phyloP scores from a whole-genome alignment of 2,113 vertebrate species.

The Oxyura jamaicensis region DNA sequence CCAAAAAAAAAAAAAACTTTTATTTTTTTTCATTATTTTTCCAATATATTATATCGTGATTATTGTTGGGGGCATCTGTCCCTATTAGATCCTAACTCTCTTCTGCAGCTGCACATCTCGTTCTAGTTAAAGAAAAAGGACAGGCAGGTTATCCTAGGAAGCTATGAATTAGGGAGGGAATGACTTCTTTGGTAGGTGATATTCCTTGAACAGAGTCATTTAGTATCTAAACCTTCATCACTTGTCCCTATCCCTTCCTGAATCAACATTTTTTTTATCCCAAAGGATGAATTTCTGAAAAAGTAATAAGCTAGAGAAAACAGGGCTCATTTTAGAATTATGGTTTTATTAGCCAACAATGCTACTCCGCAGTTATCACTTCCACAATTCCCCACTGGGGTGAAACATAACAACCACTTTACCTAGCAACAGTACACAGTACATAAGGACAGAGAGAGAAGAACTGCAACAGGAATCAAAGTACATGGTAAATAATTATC shows the following conservation, averaged over 20 bases:
- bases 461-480: not conserved
- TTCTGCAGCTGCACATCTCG: not conserved
- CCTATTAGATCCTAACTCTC: not conserved
- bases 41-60: not conserved
- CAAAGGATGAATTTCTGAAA: slow-evolving; percentile 32
- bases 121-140: not conserved
- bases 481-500: not conserved
- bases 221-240: not conserved
- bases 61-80: not conserved
- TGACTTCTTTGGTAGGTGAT: not conserved
- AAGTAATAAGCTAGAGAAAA: slow-evolving; percentile 24
- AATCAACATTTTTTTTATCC: slow-evolving; percentile 15
- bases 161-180: not conserved
- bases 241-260: not conserved
- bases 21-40: not conserved
- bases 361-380: not conserved
- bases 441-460: not conserved
- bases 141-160: not conserved
- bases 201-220: not conserved
- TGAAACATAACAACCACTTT: not conserved
- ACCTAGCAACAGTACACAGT: slow-evolving; percentile 3
- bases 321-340: not conserved
- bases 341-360: not conserved
- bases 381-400: not conserved
- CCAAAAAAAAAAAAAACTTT: too few relatives aligned